phyloP scores from a whole-genome alignment of 2,888 invertebrate genomes.

The Drosophila atripex region DNA sequence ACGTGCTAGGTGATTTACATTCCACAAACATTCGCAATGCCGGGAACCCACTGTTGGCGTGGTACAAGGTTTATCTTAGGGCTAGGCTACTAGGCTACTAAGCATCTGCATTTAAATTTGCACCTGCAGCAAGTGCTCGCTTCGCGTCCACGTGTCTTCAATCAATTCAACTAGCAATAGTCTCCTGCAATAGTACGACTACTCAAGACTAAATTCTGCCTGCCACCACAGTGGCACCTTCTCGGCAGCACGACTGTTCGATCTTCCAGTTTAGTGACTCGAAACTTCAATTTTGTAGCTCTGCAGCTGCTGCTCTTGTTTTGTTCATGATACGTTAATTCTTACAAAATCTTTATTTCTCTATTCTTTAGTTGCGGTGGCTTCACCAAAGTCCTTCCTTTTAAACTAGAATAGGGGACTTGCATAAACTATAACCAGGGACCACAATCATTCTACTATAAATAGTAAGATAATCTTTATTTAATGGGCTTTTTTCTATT shows the following conservation, averaged over 20 bases:
- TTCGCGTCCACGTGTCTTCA: neutral
- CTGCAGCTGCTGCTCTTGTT: neutral
- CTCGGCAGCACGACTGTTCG: neutral
- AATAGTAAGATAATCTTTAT: too few species aligned
- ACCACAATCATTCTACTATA: too few species aligned
- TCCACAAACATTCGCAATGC: neutral
- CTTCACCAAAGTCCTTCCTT: neutral
- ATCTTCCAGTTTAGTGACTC: neutral
- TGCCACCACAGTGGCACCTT: too few species aligned
- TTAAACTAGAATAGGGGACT: neutral
- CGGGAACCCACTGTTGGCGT: neutral
- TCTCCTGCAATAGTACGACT: neutral
- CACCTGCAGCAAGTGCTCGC: slow-evolving; percentile 1
- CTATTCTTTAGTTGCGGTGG: neutral
- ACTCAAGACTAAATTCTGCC: neutral
- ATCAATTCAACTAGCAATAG: neutral
- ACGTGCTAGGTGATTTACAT: neutral
- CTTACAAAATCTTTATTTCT: neutral
- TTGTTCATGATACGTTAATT: neutral
- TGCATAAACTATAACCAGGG: neutral
- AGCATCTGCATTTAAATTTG: slow-evolving; percentile 1
- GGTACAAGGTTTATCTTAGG: neutral
- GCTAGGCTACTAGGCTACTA: neutral
- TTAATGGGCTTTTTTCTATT: too few species aligned
- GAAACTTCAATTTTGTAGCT: neutral